Base-by-base conservation (phyloP, 1,140 invertebrate species). In the Macrotrachela quadricornifera region DNA sequence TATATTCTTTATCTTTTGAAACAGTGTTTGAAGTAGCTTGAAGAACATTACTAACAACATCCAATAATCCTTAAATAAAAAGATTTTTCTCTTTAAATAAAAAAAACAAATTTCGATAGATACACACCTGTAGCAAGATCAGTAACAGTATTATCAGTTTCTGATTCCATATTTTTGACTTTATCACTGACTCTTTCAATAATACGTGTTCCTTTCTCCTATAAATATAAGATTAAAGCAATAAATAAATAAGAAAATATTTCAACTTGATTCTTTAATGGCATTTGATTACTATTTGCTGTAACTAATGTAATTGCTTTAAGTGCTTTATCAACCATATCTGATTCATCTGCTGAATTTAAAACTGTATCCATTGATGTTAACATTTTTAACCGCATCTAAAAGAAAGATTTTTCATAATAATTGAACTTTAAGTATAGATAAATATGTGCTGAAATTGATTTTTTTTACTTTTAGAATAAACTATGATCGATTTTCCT, bases 211-310 rank as follows among this genome's bases (percentile, higher is more conserved):
- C 53, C 53, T 21, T 21, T 54, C 15, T 54, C 21, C 21, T 30
- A 30, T 30, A 30, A 30, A 30, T n/a, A n/a, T n/a, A n/a, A n/a
- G n/a, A n/a, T n/a, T n/a, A n/a, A n/a, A n/a, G n/a, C n/a, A n/a
- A n/a, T n/a, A n/a, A n/a, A n/a, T n/a, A n/a, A 30, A 30, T 4
- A 30, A 4, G 3, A 30, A 30, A 30, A 30, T 30, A 4, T 4
- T 4, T 8, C 2, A 30, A 30, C 53, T 49, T 49, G 53, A 43
- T 54, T 54, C 13, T 54, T 21, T 10, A 39, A 15, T 21, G 53
- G 53, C 53, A 54, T 54, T 49, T 54, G 53, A 36, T 46, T 21
- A 6, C 39, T n/a, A 50, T 54, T 54, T 4, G 46, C 46, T 15
- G 53, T 48, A 8, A 54, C 46, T 14, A 46, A 43, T 18, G 21